Evolutionary conservation across 2,888 invertebrate genomes (phyloP).

Genomic region (Liodrosophila aerea): DNA sequence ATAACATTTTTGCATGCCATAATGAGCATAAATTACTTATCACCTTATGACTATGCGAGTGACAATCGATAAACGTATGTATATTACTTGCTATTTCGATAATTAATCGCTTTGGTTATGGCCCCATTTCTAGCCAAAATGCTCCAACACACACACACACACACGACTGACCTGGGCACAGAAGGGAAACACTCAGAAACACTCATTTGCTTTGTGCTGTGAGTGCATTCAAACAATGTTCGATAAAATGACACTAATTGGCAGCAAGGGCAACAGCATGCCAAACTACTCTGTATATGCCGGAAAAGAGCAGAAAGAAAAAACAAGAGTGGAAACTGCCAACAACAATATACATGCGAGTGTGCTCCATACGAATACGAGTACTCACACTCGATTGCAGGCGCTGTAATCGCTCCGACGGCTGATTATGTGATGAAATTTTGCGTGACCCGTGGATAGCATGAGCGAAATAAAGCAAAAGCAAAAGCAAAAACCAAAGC

Average conservation of each 20-base stretch:
- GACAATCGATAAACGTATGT: background rate
- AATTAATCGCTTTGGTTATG: background rate
- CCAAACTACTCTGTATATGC: conserved; percentile 45
- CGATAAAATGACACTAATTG: conserved; percentile 73
- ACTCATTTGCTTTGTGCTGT: conserved; percentile 35
- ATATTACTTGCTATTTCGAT: conserved; percentile 1
- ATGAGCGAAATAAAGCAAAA: conserved; percentile 39
- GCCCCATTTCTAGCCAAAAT: background rate
- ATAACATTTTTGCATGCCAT: no score
- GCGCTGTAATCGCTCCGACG: conserved; percentile 50
- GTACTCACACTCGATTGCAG: conserved; percentile 15
- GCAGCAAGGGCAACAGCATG: conserved; percentile 69
- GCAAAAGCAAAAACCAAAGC: background rate
- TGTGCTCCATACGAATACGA: conserved; percentile 13
- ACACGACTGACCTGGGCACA: background rate
- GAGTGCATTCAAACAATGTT: conserved; percentile 63
- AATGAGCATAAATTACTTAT: background rate
- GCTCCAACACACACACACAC: background rate
- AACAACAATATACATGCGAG: conserved; percentile 33
- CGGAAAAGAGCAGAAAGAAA: conserved; percentile 60
- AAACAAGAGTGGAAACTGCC: conserved; percentile 45
- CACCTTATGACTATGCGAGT: no score
- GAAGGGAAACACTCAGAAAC: conserved; percentile 12
- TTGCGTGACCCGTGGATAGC: conserved; percentile 70
- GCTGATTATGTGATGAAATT: conserved; percentile 78